These are phyloP conservation scores for Sarotherodon lohbergeri DNA, from an alignment of 2,113 vertebrate genomes.

Conservation along the genomic window DNA sequence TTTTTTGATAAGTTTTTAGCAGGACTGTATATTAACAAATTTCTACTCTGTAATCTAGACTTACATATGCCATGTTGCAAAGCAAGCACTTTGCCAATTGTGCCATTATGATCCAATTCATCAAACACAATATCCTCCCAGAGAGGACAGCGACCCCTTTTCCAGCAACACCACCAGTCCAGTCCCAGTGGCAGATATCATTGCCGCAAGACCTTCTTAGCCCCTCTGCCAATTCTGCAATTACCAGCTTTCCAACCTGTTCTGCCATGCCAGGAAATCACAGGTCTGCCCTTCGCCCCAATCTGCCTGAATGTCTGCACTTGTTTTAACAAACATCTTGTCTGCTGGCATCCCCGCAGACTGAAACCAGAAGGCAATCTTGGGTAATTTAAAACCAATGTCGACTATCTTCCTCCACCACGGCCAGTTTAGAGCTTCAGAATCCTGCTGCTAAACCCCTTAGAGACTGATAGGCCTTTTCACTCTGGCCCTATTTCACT, in stretches of 20 bases:
- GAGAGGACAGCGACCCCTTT: background rate
- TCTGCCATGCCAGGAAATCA: slow-evolving; percentile 65
- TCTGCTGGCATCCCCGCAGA: slow-evolving; percentile 68
- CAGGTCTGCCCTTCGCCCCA: slow-evolving; percentile 66
- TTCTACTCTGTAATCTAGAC: background rate
- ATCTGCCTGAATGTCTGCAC: slow-evolving; percentile 64
- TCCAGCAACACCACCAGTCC: slow-evolving; percentile 1
- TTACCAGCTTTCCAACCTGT: slow-evolving; percentile 65
- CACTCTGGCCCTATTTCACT: slow-evolving; percentile 77
- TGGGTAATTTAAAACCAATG: slow-evolving; percentile 77
- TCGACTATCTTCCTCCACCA: slow-evolving; percentile 65
- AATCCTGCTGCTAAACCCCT: slow-evolving; percentile 74
- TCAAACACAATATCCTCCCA: slow-evolving; percentile 3
- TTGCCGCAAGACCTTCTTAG: slow-evolving; percentile 57
- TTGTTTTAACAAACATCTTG: slow-evolving; percentile 78
- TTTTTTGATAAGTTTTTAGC: background rate
- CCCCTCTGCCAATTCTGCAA: slow-evolving; percentile 70
- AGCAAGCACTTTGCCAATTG: background rate
- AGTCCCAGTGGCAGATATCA: slow-evolving; percentile 59
- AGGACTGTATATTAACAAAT: background rate
- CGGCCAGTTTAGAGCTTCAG: slow-evolving; percentile 66
- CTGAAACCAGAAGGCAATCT: slow-evolving; percentile 77
- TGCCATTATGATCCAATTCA: background rate
- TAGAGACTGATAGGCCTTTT: slow-evolving; percentile 74
- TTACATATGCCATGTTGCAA: background rate